Evolutionary conservation across 2,888 invertebrate species (phyloP), one percentile per base, ranked within the genome.

Genomic region (Tetranychus truncatus): DNA sequence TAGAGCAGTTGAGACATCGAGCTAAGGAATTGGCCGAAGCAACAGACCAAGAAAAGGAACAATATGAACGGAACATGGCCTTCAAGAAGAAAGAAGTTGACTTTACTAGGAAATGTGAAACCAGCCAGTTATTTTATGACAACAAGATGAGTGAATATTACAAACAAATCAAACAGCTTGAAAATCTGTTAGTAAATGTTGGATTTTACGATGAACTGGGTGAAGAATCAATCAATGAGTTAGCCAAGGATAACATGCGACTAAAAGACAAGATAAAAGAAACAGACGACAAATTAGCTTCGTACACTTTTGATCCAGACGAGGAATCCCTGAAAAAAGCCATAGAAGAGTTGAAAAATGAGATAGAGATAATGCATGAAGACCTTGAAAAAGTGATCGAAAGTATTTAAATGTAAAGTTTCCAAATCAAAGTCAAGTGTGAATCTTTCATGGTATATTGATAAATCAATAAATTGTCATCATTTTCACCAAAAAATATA

Each of bases 41-140:
- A 18, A 69, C 34, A 7, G 21, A 24, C 11, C 11, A 69, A 24
- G 69, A 69, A 24, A 69, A 21, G 20, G 11, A 18, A 6, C 20
- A 21, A 24, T 69, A 69, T 69, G 69, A 69, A 11, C 21, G 34
- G 7, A 24, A 11, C 11, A 20, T 69, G 69, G 34, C 34, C 20
- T 69, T 20, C 69, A 69, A 21, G 69, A 69, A 69, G n/a, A 69
- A 69, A 69, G 69, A 69, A 21, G 20, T 69, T 69, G 69, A 69
- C 20, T 69, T 69, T 21, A 11, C 20, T 4, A 18, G 69, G 7
- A 69, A 69, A 69, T 20, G 69, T 69, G 69, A 69, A 21, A 24
- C 18, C 6, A 69, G 20, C 20, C 69, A 24, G 6, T 24, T 20
- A 20, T 69, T 69, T 20, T 69, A 69, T 24, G 69, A 69, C 1